These are phyloP conservation scores for Aurelia aurita DNA, from an alignment of 30 jellyfish, hydroid and myxozoan species.

Conservation along the genomic window DNA sequence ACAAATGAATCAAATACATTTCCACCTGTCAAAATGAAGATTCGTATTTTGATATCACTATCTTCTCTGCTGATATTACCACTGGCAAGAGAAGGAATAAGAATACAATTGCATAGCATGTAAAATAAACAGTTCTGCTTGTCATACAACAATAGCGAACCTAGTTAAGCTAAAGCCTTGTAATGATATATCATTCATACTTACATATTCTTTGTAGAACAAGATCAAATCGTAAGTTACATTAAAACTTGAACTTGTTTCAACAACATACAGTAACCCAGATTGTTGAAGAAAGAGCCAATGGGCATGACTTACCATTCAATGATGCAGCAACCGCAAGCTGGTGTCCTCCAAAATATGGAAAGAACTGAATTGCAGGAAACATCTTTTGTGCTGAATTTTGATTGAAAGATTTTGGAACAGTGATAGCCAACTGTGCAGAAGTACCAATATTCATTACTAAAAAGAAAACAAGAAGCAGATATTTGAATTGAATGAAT, in stretches of 20 bases:
- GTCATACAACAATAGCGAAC: neutral
- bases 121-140: too few species aligned
- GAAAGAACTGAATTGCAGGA: constrained; percentile 42
- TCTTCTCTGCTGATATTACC: neutral
- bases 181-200: neutral
- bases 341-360: constrained; percentile 45
- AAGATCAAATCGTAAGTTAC: too few species aligned
- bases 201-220: too few species aligned
- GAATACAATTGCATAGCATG: too few species aligned
- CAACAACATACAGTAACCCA: too few species aligned
- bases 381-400: neutral
- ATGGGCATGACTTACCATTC: constrained; percentile 62
- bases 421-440: constrained; percentile 68
- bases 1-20: constrained; percentile 74
- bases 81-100: too few species aligned
- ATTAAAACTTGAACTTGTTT: too few species aligned
- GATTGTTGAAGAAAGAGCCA: too few species aligned
- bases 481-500: too few species aligned
- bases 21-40: constrained; percentile 73
- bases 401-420: neutral
- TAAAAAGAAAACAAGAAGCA: neutral
- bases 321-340: constrained; percentile 85
- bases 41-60: neutral
- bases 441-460: constrained; percentile 90
- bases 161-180: neutral